These are phyloP conservation scores for Sprattus sprattus DNA, from an alignment of 2,113 vertebrate genomes.

Conservation along the genomic window DNA sequence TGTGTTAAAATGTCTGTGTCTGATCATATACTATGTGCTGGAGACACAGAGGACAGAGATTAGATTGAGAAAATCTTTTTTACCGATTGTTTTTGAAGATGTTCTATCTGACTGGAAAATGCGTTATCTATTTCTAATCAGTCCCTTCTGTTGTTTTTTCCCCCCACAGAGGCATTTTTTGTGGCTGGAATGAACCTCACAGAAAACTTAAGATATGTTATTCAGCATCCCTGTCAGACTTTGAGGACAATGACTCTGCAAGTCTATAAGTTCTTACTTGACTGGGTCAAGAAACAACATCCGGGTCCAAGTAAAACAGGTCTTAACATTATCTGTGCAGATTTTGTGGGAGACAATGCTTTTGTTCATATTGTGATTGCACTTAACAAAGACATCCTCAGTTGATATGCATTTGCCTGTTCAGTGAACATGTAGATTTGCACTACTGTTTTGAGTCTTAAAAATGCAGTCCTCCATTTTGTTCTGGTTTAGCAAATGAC, in stretches of 20 bases:
- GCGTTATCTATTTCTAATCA: not conserved
- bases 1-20: too few relatives aligned
- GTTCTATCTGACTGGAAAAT: not conserved
- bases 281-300: conserved; percentile 61
- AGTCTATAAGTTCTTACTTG: conserved; percentile 56
- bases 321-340: conserved; percentile 71
- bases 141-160: not conserved
- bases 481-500: too few relatives aligned
- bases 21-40: too few relatives aligned
- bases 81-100: not conserved
- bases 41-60: too few relatives aligned
- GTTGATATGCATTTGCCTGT: not conserved
- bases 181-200: conserved; percentile 74
- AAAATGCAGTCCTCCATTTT: too few relatives aligned
- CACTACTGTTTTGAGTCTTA: not conserved
- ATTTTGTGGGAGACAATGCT: conserved; percentile 59
- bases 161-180: conserved; percentile 63
- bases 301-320: conserved; percentile 46
- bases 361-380: conserved; percentile 64
- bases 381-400: conserved; percentile 62
- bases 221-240: conserved; percentile 63
- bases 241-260: conserved; percentile 63
- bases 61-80: too few relatives aligned
- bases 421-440: not conserved
- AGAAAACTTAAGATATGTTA: conserved; percentile 58